Conservation (phyloP, 2,113 vertebrate species). For the Psettodes erumei region DNA sequence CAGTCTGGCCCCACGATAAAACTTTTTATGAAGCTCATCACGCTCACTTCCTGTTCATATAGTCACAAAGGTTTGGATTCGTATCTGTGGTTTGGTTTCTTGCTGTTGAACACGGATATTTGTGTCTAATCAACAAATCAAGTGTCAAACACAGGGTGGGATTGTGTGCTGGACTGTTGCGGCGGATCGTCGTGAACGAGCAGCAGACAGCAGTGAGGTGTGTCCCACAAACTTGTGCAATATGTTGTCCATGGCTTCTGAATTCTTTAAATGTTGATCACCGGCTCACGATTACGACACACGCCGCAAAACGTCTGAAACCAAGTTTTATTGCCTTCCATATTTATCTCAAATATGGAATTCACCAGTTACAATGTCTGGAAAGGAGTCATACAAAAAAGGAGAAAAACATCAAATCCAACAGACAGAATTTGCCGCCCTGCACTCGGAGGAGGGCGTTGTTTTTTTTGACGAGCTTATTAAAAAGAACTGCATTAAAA, state of each 20-base stretch:
- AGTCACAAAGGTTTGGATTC: background rate
- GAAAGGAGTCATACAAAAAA: background rate
- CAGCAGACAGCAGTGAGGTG: too few species aligned
- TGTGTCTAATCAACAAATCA: too few species aligned
- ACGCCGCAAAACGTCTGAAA: constrained; percentile 8
- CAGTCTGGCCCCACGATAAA: background rate
- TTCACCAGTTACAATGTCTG: constrained; percentile 34
- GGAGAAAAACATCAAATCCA: constrained; percentile 11
- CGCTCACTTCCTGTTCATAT: background rate
- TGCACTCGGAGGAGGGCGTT: background rate
- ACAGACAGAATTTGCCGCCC: background rate
- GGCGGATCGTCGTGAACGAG: background rate
- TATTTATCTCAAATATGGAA: constrained; percentile 48
- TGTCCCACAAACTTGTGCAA: background rate
- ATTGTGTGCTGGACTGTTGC: background rate
- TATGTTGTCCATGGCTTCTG: background rate
- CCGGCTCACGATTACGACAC: background rate
- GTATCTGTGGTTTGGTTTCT: background rate
- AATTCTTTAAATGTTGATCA: background rate
- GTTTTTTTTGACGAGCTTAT: constrained; percentile 33
- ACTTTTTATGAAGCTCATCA: background rate
- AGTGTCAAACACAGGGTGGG: background rate
- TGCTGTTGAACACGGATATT: too few species aligned
- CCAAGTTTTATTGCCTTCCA: constrained; percentile 61
- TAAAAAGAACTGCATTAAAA: constrained; percentile 48